Base-by-base conservation (phyloP, 2,113 vertebrate species). In the Poecilia latipinna region DNA sequence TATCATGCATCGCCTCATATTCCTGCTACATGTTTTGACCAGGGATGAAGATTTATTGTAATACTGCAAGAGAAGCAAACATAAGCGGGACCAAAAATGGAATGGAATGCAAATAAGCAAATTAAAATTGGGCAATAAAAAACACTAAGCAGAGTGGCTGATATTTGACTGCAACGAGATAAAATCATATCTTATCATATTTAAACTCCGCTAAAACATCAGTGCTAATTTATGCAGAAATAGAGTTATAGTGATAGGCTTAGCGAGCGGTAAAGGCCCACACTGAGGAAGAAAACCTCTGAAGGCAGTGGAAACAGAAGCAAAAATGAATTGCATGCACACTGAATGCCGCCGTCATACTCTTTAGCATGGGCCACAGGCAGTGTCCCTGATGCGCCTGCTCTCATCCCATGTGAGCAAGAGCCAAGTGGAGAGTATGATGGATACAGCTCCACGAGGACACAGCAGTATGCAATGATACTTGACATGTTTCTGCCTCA, bases 351-450 rank as follows among this genome's bases (percentile, higher is more conserved):
- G 86, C 65, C 71, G 73, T 87, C 82, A 68, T 86, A 74, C 78
- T 82, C 83, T 88, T 86, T 85, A 89, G 86, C 86, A 83, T 69
- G 82, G 79, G 88, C 90, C 82, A 88, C 73, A 72, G 89, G 91
- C 90, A 64, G 75, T 89, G 82, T 89, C 82, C 84, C 90, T 87
- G 88, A 86, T 90, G 90, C 71, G 87, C 72, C 77, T 61, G 68
- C 74, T 85, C 79, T 72, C 62, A 68, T 80, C 79, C 86, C 80
- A 86, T 90, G 82, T 84, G 84, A 89, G 81, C 83, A 35, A 57
- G 82, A 89, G 86, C 87, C 88, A 88, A 90, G 77, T 80, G 79
- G 74, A 74, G 79, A 87, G 85, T 82, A 86, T 89, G 90, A 91
- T 88, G 90, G 88, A 92, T 83, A 80, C 13, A 68, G 87, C 86